These are phyloP conservation scores for Leucania comma DNA, from an alignment of 2,888 invertebrate genomes.

Conservation along the genomic window DNA sequence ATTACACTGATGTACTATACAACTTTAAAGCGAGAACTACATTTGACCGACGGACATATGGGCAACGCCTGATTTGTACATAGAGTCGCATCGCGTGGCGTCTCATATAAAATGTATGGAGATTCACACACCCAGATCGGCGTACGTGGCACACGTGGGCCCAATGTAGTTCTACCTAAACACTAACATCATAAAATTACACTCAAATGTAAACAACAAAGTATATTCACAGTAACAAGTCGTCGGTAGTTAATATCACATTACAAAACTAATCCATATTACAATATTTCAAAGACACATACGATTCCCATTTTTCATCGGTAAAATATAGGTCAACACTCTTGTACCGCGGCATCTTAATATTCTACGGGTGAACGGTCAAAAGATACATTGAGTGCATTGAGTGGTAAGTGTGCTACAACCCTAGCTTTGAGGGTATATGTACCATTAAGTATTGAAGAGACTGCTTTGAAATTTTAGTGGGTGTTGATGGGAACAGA, in stretches of 20 bases:
- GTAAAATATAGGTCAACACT: constrained; percentile 47
- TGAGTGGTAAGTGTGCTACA: constrained; percentile 6
- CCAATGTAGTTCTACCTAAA: too few relatives aligned
- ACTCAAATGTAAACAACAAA: background rate
- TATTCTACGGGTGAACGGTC: constrained; percentile 38
- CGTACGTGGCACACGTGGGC: too few relatives aligned
- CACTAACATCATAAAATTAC: background rate
- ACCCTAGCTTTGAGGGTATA: background rate
- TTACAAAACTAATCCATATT: constrained; percentile 13
- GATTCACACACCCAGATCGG: too few relatives aligned
- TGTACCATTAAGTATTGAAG: background rate
- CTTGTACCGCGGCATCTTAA: constrained; percentile 28
- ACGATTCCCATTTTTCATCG: constrained; percentile 25
- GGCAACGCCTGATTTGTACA: too few relatives aligned
- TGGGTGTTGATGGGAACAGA: background rate
- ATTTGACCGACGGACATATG: too few relatives aligned
- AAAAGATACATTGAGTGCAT: constrained; percentile 44
- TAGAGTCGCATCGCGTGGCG: too few relatives aligned
- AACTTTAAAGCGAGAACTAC: too few relatives aligned
- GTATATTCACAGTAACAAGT: background rate
- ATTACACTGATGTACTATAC: too few relatives aligned
- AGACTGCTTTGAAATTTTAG: background rate
- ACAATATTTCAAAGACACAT: constrained; percentile 28
- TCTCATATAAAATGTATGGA: too few relatives aligned
- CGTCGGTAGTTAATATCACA: background rate